Percentiles rank a stretch among this genome's conserved stretches.
Evolutionary conservation across 2,113 vertebrate species (phyloP).

Genomic region (Dasypus novemcinctus): DNA sequence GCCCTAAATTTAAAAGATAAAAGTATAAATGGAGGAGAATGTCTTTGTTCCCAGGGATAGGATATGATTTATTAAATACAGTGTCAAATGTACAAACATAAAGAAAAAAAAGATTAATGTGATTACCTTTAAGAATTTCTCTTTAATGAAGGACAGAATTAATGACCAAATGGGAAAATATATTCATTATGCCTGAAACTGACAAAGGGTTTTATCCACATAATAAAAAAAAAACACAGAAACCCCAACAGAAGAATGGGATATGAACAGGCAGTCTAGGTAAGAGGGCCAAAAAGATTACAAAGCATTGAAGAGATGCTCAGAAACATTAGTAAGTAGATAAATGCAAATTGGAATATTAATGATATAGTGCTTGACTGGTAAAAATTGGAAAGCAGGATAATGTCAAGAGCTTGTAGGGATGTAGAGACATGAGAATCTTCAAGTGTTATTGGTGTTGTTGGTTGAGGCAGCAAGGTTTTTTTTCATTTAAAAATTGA

Average conservation of each 20-base stretch:
- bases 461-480: not conserved
- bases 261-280: not conserved
- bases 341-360: not conserved
- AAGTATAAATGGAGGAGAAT: not conserved
- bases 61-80: constrained; percentile 1
- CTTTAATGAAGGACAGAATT: not conserved
- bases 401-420: not conserved
- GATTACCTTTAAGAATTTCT: not conserved
- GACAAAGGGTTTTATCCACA: not conserved
- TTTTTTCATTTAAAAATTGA: not conserved
- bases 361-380: not conserved
- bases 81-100: not conserved
- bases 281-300: not conserved
- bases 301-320: not conserved
- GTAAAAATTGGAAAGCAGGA: not conserved
- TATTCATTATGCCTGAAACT: not conserved
- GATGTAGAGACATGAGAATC: not conserved
- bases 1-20: not conserved
- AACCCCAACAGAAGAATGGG: not conserved
- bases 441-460: not conserved
- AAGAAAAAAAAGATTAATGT: not conserved
- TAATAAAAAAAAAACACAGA: not conserved
- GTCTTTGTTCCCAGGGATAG: not conserved
- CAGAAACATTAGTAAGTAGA: not conserved
- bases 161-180: not conserved